Base-by-base conservation (phyloP, 2,113 vertebrate genomes). In the Vireo altiloquus region DNA sequence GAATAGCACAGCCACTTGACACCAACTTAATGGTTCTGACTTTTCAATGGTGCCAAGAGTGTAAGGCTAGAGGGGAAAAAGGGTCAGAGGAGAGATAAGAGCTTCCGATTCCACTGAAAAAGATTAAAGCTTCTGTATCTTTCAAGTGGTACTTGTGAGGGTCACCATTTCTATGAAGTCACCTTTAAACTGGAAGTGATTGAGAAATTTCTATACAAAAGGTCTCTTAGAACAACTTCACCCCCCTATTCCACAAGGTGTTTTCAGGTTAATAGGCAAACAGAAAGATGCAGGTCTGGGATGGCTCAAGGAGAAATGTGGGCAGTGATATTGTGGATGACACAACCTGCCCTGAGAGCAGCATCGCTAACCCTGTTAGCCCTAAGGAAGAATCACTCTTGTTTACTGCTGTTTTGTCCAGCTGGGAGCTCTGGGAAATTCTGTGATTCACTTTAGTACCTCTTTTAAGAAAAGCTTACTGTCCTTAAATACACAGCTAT, bases 21-120 rank as follows among this genome's bases (percentile, higher is more conserved):
- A 98, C 98, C 97, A 95, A 65, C 97, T 97, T 98, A 98, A 98
- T 98, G 98, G 97, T 97, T 95, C 97, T 97, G 98, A 98, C 98
- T 98, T 97, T 97, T 97, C 98, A 92, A 20, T 89, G 65, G 89
- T 95, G 96, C 95, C 94, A 81, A 23, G 89, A 88, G 90, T 96
- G 87, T 95, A 91, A 96, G 96, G 91, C 92, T 94, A 75, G 93
- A 93, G 96, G 89, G 92, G 93, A 39, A 87, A 87, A 91, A 95
- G 95, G 92, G 97, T 93, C 94, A 93, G 87, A 92, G 82, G 71
- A 95, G 76, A 97, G 95, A 97, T 87, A 97, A 97, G 97, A 95
- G 92, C 61, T 96, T 96, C 92, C 7, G 22, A 95, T 97, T 93
- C 96, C 84, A 94, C 11, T 89, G 93, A 84, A 96, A 91, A 92